Evolutionary conservation across 2,888 invertebrate genomes (phyloP).

Genomic region (Subacronicta megacephala): DNA sequence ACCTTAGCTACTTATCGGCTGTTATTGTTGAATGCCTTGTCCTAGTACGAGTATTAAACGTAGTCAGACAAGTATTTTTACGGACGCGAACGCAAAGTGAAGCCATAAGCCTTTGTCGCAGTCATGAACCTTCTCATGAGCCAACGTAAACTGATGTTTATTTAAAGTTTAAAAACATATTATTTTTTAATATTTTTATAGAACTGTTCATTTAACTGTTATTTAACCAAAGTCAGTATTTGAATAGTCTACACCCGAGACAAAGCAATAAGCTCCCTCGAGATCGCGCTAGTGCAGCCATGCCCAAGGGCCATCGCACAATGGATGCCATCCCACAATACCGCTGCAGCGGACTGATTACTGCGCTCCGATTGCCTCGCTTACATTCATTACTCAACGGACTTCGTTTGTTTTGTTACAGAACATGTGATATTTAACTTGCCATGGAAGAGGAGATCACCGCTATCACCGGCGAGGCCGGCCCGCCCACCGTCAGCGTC

Average conservation of each 20-base stretch:
- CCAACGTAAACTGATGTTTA: conserved; percentile 43
- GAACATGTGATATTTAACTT: conserved; percentile 81
- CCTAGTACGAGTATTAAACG: conserved; percentile 47
- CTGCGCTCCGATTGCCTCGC: conserved; percentile 52
- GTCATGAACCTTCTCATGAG: conserved; percentile 62
- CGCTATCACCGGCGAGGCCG: conserved; percentile 63
- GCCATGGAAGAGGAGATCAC: conserved; percentile 80
- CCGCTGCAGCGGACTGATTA: conserved; percentile 71
- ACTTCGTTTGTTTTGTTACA: conserved; percentile 76
- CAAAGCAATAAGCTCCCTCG: conserved; percentile 75
- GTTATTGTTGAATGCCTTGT: conserved; percentile 59
- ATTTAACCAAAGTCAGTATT: conserved; percentile 38
- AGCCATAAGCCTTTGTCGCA: conserved; percentile 64
- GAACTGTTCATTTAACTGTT: conserved; percentile 41
- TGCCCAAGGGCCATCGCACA: conserved; percentile 69
- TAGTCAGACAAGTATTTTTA: conserved; percentile 58
- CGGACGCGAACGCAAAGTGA: conserved; percentile 63
- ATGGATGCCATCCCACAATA: conserved; percentile 67
- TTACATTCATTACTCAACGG: conserved; percentile 44
- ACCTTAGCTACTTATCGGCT: conserved; percentile 47
- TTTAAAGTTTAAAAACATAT: conserved; percentile 19
- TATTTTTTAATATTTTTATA: conserved; percentile 1
- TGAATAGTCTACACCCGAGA: conserved; percentile 66
- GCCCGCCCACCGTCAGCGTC: conserved; percentile 58
- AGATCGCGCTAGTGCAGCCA: conserved; percentile 62